Base-by-base conservation (phyloP, 2,797 vertebrate species). In the Sebastes matsubarae region DNA sequence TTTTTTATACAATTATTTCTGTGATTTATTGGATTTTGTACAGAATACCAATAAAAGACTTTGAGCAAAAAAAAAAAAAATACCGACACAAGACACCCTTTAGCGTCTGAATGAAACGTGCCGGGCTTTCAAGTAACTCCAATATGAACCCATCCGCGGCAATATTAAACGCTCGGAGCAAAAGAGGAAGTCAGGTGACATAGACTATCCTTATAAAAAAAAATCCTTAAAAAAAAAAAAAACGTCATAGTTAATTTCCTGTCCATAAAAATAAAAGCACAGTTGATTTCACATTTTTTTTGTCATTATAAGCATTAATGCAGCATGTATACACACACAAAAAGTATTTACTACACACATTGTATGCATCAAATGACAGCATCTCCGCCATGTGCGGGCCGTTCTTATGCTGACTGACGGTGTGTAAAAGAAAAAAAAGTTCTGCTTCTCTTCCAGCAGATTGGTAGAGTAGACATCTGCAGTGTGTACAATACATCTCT, bases 401-500 rank as follows among this genome's bases (percentile, higher is more conserved):
- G 24, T 42, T 77, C 38, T 72, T 69, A n/a, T 14, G 36, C 34
- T 60, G 74, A 82, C 72, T 79, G 73, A 69, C 16, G n/a, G 69
- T 54, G 63, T 69, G 58, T 52, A n/a, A 64, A 61, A 81, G 38
- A 27, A 27, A 5, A 61, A n/a, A 9, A 67, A 74, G 36, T 75
- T 80, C 2, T 60, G 22, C 57, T 34, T 68, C 42, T 70, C 38
- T 58, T 80, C 34, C 42, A 64, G 70, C 68, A 86, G 87, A 90
- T 86, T 84, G 70, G 79, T 52, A 18, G 79, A 82, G 65, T 68
- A 84, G 79, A 88, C 88, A 87, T 91, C 78, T 87, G 83, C 86
- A 75, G 76, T 60, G 76, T 87, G 73, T 66, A 81, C 77, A 69
- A 84, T 77, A 59, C 57, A 85, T 81, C 78, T 81, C 78, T 42